Percentiles rank a stretch among this genome's conserved stretches.
phyloP scores from a whole-genome alignment of 2,888 invertebrate genomes.

The Chromoteleia sp. region DNA sequence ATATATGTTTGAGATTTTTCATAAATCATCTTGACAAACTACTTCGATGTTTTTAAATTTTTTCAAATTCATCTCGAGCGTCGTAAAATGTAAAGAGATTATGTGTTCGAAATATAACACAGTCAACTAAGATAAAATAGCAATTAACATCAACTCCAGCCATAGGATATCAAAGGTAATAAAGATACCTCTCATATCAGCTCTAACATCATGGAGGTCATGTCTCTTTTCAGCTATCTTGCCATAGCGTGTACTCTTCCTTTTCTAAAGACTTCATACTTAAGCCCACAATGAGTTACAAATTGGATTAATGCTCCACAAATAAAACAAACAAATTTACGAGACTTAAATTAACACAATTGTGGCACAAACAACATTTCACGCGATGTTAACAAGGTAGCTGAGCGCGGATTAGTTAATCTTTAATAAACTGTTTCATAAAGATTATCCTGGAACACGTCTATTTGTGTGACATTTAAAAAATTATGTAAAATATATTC shows the following conservation, averaged over 20 bases:
- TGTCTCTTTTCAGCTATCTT: constrained; percentile 51
- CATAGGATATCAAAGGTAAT: constrained; percentile 79
- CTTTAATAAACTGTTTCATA: no score
- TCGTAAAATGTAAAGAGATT: constrained; percentile 61
- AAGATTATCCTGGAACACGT: no score
- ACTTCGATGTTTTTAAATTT: constrained; percentile 23
- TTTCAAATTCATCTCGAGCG: constrained; percentile 13
- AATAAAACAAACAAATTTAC: constrained; percentile 34
- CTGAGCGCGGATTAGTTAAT: no score
- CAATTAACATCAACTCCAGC: constrained; percentile 82
- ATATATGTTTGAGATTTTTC: no score
- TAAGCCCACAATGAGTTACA: constrained; percentile 61
- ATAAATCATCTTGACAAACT: neutral
- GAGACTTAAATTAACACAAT: constrained; percentile 40
- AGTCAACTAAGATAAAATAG: constrained; percentile 82
- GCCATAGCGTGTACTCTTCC: constrained; percentile 27
- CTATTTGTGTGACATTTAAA: no score
- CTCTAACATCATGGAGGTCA: constrained; percentile 78
- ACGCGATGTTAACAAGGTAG: no score
- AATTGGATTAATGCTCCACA: constrained; percentile 57
- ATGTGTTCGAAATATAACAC: constrained; percentile 72
- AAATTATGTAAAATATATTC: no score
- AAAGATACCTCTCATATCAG: constrained; percentile 82
- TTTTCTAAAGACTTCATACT: constrained; percentile 46
- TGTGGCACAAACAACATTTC: constrained; percentile 31